Base-by-base conservation (phyloP, 2,888 invertebrate species). In the Sinhomidia bicolor region DNA sequence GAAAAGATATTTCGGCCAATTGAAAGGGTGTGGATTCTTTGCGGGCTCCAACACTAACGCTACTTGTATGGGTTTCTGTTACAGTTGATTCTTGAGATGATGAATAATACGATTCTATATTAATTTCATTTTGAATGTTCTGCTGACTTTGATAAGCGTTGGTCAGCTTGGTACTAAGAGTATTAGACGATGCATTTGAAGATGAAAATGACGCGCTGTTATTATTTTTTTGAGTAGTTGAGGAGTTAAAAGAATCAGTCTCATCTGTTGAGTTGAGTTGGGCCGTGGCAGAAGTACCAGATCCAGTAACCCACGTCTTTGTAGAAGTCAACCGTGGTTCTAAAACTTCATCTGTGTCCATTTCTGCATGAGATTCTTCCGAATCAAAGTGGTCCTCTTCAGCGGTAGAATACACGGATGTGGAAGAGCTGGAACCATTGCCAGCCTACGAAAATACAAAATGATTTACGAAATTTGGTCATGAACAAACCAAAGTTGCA, bases 351-450 rank as follows among this genome's bases (percentile, higher is more conserved):
- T 80, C 89, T 26, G 44, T 20, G n/a, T 79, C 76, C 0, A 65
- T 17, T 4, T 88, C 88, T 9, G n/a, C 23, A 2, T 71, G 83
- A 65, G 88, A 68, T 32, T 68, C 68, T 17, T 85, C 85, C 41
- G 85, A 83, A 7, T 90, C 90, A 1, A 85, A 47, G 4, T 90
- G 90, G 79, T 91, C 91, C 83, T 92, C 92, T 41, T 92, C 92
- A 23, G 92, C 92, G 10, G 92, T 92, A 12, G 90, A 91, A 74
- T 92, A 92, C 9, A 90, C 85, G 0, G 91, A 90, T 1, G 90
- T 89, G 17, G 92, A 90, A 0, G 92, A 91, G 1, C 90, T 90
- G 5, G 90, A 89, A 0, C 85, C 90, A 68, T 79, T 68, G 32
- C 47, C 23, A 7, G 2, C 76, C 84, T 85, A 26, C 20, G 26